Base-by-base conservation (phyloP, 2,888 invertebrate species). In the Notodonta dromedarius region DNA sequence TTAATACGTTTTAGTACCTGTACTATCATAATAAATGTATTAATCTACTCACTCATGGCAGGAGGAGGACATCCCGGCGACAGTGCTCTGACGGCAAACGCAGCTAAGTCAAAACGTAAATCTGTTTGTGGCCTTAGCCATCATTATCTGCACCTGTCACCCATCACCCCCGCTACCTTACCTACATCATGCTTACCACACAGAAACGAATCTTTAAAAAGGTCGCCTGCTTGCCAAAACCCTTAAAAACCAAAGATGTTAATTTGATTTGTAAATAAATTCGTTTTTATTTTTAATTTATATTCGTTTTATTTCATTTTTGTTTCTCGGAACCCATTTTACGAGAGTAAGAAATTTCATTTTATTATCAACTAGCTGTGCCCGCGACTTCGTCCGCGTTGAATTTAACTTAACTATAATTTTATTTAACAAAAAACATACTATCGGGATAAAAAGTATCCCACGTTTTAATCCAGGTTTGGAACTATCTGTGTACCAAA, bases 21-120 rank as follows among this genome's bases (percentile, higher is more conserved):
- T 35, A 35, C 4, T 42, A 1, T 9, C 1, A 11, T 42, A 11
- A 6, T 8, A 40, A 2, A 5, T 7, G 2, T 42, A 42, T 11
- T 56, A 14, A 40, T 40, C 12, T 39, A 35, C 58, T 58, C 75
- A 65, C 71, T 73, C 66, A 70, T 61, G 65, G 74, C 92, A 93
- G 93, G 93, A 89, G 85, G 92, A 91, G 87, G 93, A 93, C 87
- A 87, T 91, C 86, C 93, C 93, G 58, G 93, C 90, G 55, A 93
- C 93, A 72, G 85, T 92, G 74, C 89, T 93, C 75, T 93, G 87
- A 91, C 86, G 79, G 71, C 88, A 79, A 75, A 85, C 73, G 88
- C 89, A 93, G 93, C 91, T 93, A 93, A 93, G 93, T 93, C 87
- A 84, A 80, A 86, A 86, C 80, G 82, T 87, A 83, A 86, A 82